phyloP scores from a whole-genome alignment of 2,888 invertebrate species.

The Exephanes ischioxanthus region DNA sequence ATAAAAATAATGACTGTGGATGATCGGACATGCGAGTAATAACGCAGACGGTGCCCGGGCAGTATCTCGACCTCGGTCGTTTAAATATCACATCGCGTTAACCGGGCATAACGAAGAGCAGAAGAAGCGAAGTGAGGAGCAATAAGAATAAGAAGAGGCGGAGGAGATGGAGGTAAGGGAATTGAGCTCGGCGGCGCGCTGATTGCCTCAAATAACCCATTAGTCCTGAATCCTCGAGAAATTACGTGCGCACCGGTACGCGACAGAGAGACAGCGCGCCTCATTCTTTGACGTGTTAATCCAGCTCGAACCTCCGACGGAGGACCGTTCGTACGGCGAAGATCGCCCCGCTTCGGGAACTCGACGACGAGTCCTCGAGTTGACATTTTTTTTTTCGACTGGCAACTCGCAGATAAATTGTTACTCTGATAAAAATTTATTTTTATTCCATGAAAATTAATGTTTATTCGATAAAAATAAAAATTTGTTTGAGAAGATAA shows the following conservation, averaged over 20 bases:
- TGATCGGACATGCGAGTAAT: conserved; percentile 38
- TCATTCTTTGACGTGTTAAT: conserved; percentile 82
- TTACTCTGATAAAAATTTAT: too few species aligned
- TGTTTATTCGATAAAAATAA: too few species aligned
- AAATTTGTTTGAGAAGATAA: too few species aligned
- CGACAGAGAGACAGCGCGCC: conserved; percentile 53
- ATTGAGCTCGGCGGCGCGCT: conserved; percentile 73
- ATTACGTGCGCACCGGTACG: conserved; percentile 73
- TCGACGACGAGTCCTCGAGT: background rate
- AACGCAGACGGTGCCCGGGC: conserved; percentile 47
- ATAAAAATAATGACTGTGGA: conserved; percentile 62
- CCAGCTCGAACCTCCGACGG: conserved; percentile 62
- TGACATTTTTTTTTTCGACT: too few species aligned
- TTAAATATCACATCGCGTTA: conserved; percentile 63
- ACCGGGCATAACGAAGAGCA: conserved; percentile 53
- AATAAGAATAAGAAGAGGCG: conserved; percentile 47
- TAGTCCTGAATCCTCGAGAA: conserved; percentile 80
- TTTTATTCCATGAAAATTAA: too few species aligned
- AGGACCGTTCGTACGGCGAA: background rate
- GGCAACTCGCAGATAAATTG: too few species aligned
- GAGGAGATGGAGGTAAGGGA: conserved; percentile 63
- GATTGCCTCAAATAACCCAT: conserved; percentile 83
- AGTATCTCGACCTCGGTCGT: conserved; percentile 36
- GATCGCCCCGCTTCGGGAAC: background rate
- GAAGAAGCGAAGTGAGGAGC: conserved; percentile 50